Conservation (phyloP, 2,888 invertebrate genomes). For the Psococerastis gibbosa region DNA sequence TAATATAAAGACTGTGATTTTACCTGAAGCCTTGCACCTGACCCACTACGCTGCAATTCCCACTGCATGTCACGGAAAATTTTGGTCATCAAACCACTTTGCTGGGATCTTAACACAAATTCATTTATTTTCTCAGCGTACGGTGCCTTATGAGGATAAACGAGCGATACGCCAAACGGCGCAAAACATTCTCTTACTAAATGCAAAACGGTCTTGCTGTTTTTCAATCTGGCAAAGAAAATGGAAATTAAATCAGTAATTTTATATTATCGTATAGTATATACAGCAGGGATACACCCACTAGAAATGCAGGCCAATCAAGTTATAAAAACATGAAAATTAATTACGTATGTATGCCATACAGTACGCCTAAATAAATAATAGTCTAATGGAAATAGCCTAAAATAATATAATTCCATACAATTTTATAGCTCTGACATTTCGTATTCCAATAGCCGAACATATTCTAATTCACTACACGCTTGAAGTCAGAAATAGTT, state of each 20-base stretch:
- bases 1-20: too few species aligned
- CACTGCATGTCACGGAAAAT: conserved; percentile 49
- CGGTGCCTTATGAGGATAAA: conserved; percentile 42
- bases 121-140: conserved; percentile 40
- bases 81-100: conserved; percentile 47
- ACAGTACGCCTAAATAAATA: too few species aligned
- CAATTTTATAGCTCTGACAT: too few species aligned
- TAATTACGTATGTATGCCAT: conserved; percentile 39
- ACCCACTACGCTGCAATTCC: conserved; percentile 42
- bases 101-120: conserved; percentile 39
- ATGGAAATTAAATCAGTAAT: neutral
- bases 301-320: neutral
- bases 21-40: conserved; percentile 44
- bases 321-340: conserved; percentile 16
- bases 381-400: too few species aligned
- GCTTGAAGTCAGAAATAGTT: too few species aligned
- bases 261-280: too few species aligned
- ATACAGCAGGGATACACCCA: too few species aligned
- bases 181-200: conserved; percentile 56
- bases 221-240: conserved; percentile 7
- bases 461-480: too few species aligned
- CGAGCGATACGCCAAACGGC: conserved; percentile 45
- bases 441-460: too few species aligned
- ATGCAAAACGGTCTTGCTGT: conserved; percentile 34
- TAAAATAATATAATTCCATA: too few species aligned